These are phyloP conservation scores for Rhimphoctona megacephalus DNA, from an alignment of 2,888 invertebrate genomes.

Conservation along the genomic window DNA sequence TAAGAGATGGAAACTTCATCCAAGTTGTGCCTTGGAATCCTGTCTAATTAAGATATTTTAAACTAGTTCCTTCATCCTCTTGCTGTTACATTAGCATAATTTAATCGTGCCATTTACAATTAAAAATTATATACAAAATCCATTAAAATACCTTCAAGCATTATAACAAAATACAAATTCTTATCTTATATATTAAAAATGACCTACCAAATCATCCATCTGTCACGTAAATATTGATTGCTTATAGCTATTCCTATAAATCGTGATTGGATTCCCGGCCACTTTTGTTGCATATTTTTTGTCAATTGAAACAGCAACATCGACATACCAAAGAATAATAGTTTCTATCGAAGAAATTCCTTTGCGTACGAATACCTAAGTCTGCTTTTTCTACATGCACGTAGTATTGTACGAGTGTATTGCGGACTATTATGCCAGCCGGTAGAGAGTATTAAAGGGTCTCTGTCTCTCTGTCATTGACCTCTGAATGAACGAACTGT, in stretches of 20 bases:
- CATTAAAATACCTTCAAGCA: neutral
- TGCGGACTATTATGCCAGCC: slow-evolving; percentile 52
- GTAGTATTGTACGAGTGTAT: slow-evolving; percentile 45
- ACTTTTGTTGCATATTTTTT: neutral
- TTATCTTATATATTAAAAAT: neutral
- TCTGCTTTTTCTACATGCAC: slow-evolving; percentile 39
- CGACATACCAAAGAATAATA: slow-evolving; percentile 31
- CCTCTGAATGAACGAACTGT: slow-evolving; percentile 60
- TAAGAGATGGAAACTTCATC: neutral
- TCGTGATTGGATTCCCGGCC: neutral
- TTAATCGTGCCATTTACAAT: neutral
- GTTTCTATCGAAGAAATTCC: slow-evolving; percentile 44
- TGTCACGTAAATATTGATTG: neutral
- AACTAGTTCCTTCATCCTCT: neutral
- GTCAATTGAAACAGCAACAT: slow-evolving; percentile 21
- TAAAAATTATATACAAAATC: neutral
- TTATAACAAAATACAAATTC: neutral
- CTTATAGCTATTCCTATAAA: neutral
- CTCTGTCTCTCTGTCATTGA: slow-evolving; percentile 61
- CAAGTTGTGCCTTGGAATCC: neutral
- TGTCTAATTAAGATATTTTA: neutral
- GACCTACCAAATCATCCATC: neutral
- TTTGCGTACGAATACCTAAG: slow-evolving; percentile 46
- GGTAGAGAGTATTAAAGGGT: slow-evolving; percentile 57
- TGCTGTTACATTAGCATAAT: neutral